A percentile compares a stretch with the other conserved stretches of the same genome.
Evolutionary conservation across 2,888 invertebrate species (phyloP).

Genomic region (Dynastes maya): DNA sequence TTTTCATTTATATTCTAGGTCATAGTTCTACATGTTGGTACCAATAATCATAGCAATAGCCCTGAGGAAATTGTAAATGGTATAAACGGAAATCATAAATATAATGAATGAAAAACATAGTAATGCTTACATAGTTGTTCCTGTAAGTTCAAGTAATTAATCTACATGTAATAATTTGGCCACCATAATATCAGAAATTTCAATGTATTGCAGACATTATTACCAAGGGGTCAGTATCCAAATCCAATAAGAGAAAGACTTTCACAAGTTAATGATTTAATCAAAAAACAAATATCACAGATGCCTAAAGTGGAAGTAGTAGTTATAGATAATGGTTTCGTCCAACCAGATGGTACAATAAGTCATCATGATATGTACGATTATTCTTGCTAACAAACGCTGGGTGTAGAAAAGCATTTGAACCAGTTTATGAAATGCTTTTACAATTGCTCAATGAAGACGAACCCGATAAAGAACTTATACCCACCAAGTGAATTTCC

Average conservation of each 20-base stretch:
- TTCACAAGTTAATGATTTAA: slow-evolving; percentile 80
- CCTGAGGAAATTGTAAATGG: slow-evolving; percentile 89
- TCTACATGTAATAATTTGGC: neutral
- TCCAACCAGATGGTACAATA: slow-evolving; percentile 86
- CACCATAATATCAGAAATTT: neutral
- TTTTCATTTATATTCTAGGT: slow-evolving; percentile 73
- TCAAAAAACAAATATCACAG: slow-evolving; percentile 77
- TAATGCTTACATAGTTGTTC: slow-evolving; percentile 85
- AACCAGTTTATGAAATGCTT: slow-evolving; percentile 86
- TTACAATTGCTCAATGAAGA: slow-evolving; percentile 85
- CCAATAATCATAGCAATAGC: slow-evolving; percentile 87
- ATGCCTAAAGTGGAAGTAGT: slow-evolving; percentile 84
- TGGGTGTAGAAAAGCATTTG: slow-evolving; percentile 90
- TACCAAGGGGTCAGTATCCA: slow-evolving; percentile 90
- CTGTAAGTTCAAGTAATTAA: slow-evolving; percentile 76
- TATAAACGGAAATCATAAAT: slow-evolving; percentile 82
- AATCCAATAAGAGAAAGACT: slow-evolving; percentile 87
- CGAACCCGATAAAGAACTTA: slow-evolving; percentile 82
- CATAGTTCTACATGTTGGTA: slow-evolving; percentile 89
- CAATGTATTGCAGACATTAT: slow-evolving; percentile 79
- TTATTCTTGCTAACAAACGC: slow-evolving; percentile 89
- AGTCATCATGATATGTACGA: slow-evolving; percentile 94
- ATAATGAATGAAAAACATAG: slow-evolving; percentile 85
- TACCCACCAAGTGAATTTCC: slow-evolving; percentile 77
- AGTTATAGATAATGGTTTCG: slow-evolving; percentile 83